Conservation (phyloP, 1,140 invertebrate genomes). For the Pissodes strobi region DNA sequence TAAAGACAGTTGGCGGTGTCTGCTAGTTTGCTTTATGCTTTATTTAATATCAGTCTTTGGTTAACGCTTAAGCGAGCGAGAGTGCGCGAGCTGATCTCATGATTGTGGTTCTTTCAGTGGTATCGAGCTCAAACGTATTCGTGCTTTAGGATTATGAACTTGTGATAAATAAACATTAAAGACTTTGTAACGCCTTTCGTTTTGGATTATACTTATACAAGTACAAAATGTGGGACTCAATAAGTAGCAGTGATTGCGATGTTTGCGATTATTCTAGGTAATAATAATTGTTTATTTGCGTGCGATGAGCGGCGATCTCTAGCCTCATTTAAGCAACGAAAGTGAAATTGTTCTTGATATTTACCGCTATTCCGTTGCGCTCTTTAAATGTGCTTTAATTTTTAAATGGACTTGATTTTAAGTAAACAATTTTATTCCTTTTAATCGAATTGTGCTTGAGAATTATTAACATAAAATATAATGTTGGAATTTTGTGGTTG, state of each 20-base stretch:
- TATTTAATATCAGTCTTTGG: constrained; percentile 34
- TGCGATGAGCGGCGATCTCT: no score
- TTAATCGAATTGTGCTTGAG: no score
- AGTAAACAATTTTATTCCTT: no score
- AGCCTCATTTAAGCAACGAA: constrained; percentile 28
- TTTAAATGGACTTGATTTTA: constrained; percentile 14
- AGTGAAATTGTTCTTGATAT: constrained; percentile 33
- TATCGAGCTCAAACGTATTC: constrained; percentile 4
- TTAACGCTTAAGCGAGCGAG: no score
- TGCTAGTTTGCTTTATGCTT: no score
- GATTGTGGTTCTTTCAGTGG: constrained; percentile 19
- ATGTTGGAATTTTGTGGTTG: no score
- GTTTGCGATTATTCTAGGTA: constrained; percentile 42
- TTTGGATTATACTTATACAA: constrained; percentile 24
- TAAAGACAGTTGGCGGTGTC: constrained; percentile 37
- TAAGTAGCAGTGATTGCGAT: constrained; percentile 35
- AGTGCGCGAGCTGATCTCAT: no score
- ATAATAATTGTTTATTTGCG: no score
- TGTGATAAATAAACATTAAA: constrained; percentile 24
- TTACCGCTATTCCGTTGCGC: not conserved
- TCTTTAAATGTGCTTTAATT: constrained; percentile 20
- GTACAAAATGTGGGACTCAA: constrained; percentile 42
- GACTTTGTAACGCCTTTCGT: constrained; percentile 7
- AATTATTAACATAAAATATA: no score
- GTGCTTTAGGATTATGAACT: constrained; percentile 30